Evolutionary conservation across 2,797 vertebrate genomes (phyloP), one percentile per base, ranked within the genome.

Genomic region (Spinus pinus): DNA sequence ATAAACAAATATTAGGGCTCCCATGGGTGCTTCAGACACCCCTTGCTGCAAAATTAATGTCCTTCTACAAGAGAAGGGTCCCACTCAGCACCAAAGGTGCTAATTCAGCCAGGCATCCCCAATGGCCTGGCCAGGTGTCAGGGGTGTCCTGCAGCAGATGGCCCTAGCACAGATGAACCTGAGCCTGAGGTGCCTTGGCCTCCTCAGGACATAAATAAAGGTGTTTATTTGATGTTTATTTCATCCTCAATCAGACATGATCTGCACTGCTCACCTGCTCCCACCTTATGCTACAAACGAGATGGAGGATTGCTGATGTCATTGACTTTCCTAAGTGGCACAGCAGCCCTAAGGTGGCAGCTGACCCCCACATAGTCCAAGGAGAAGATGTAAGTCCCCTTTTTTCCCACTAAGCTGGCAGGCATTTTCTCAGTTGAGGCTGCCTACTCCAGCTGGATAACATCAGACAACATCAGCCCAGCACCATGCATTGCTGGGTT

Each of bases 341-440:
- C 4, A 12, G 51, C 24, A 12, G 10, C 31, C 35, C 41, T 27
- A n/a, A 91, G 50, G 16, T 50, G 42, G 54, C 70, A 91, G 30
- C 21, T 6, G 5, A 71, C 12, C 15, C 7, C 6, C 4, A 7
- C 18, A 9, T 0, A 41, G 23, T 33, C 2, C 2, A 54, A 86
- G 37, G 23, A 88, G 58, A 57, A 56, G 49, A 10, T 9, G 0
- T 35, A 79, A 57, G 11, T 54, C 42, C 35, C 1, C 0, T 57
- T 50, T 86, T 61, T 35, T 61, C 28, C 42, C 50, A 41, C n/a
- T 35, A 53, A 86, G 13, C 13, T 35, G 20, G 14, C 31, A 90
- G 28, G 8, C 50, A 54, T 20, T 39, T 7, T 71, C 33, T 57
- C n/a, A 56, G 17, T 56, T 41, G 3, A 15, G 46, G 66, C 35